These are phyloP conservation scores for Globia sparganii DNA, from an alignment of 2,888 invertebrate genomes.

Conservation along the genomic window DNA sequence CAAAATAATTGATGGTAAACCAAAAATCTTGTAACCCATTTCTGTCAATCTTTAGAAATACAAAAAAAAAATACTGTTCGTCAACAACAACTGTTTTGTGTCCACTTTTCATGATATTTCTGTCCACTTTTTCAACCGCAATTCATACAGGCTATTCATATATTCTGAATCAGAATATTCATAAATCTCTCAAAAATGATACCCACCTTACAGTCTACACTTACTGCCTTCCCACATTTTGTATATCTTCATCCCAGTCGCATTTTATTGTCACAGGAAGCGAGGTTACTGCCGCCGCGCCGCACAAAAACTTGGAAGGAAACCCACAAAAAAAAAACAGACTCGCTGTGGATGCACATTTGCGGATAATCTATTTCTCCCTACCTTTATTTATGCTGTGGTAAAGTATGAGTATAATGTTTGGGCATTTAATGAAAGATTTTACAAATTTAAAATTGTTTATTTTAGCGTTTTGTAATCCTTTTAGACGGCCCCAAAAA, in stretches of 20 bases:
- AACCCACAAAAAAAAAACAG: conserved; percentile 49
- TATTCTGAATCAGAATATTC: too few relatives aligned
- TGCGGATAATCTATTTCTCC: conserved; percentile 51
- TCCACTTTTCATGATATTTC: too few relatives aligned
- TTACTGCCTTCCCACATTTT: conserved; percentile 6
- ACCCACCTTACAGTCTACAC: neutral
- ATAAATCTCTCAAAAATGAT: neutral
- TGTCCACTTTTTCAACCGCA: neutral
- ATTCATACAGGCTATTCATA: neutral
- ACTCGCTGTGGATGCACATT: conserved; percentile 39
- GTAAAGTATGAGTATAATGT: neutral
- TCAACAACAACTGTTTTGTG: neutral
- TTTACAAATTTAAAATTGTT: neutral
- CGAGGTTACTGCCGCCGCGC: conserved; percentile 19
- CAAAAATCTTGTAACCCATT: neutral
- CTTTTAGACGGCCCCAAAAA: neutral
- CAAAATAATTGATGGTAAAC: neutral
- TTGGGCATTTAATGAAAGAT: neutral
- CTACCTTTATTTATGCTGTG: conserved; percentile 26
- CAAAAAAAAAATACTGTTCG: neutral
- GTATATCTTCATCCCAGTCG: conserved; percentile 14
- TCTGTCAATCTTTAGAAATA: neutral
- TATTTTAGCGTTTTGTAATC: neutral
- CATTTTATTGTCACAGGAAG: conserved; percentile 49
- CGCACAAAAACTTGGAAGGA: conserved; percentile 46